Percentiles rank a stretch among this genome's conserved stretches.
phyloP scores from a whole-genome alignment of 2,888 invertebrate species.

The Pseudoips prasinana region DNA sequence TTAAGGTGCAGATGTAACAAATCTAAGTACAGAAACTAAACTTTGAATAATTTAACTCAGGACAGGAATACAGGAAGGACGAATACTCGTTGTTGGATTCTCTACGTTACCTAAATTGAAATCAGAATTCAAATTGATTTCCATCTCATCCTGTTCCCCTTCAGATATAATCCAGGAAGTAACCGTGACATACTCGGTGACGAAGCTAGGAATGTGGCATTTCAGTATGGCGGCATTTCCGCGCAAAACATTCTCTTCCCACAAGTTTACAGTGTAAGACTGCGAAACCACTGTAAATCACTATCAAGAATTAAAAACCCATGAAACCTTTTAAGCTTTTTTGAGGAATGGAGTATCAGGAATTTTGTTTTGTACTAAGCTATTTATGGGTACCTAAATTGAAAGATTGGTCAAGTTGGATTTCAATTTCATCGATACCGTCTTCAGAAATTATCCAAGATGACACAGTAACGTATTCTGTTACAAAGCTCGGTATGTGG shows the following conservation, averaged over 20 bases:
- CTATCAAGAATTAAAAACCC: background rate
- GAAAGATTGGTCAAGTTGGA: slow-evolving; percentile 58
- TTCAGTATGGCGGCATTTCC: slow-evolving; percentile 95
- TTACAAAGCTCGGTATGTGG: slow-evolving; percentile 96
- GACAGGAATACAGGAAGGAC: too few species aligned
- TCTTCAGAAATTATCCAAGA: slow-evolving; percentile 92
- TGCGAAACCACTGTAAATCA: slow-evolving; percentile 90
- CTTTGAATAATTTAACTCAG: too few species aligned
- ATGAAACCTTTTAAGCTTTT: background rate
- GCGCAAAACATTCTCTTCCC: slow-evolving; percentile 95
- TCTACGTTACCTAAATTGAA: slow-evolving; percentile 62
- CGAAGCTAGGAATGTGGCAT: slow-evolving; percentile 96
- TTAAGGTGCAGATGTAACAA: too few species aligned
- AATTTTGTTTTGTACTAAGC: background rate
- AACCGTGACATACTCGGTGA: slow-evolving; percentile 93
- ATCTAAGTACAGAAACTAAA: too few species aligned
- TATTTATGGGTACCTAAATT: slow-evolving; percentile 55
- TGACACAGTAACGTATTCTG: slow-evolving; percentile 92
- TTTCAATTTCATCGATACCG: slow-evolving; percentile 77
- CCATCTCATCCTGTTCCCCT: slow-evolving; percentile 74
- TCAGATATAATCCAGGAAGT: slow-evolving; percentile 91
- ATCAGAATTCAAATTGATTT: slow-evolving; percentile 72
- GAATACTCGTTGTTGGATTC: too few species aligned
- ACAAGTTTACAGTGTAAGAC: slow-evolving; percentile 93
- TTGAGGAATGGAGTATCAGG: slow-evolving; percentile 1